Evolutionary conservation across 2,113 vertebrate genomes (phyloP).

Genomic region (Oreotrochilus melanogaster): DNA sequence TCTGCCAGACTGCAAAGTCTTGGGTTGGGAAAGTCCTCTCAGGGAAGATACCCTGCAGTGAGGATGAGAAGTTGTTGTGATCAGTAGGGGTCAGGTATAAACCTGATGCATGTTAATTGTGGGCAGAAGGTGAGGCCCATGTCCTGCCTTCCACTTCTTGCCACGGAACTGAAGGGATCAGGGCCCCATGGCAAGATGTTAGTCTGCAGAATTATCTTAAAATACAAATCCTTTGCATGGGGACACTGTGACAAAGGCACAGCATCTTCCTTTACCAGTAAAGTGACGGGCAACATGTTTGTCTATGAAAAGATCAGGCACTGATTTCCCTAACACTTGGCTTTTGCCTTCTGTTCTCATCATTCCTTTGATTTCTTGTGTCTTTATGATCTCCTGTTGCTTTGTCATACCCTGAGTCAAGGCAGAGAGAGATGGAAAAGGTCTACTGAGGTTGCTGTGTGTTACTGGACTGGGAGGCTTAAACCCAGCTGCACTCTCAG

Average conservation of each 20-base stretch:
- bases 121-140: background rate
- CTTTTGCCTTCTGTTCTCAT: background rate
- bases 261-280: background rate
- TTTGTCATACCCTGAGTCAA: background rate
- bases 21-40: background rate
- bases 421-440: background rate
- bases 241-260: background rate
- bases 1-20: background rate
- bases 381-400: background rate
- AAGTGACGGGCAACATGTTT: background rate
- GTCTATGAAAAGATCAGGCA: background rate
- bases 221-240: background rate
- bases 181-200: background rate
- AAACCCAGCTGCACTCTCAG: background rate
- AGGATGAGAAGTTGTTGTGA: background rate
- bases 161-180: background rate
- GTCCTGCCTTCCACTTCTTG: background rate
- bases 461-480: background rate
- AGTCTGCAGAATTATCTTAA: background rate
- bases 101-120: rapidly evolving
- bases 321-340: background rate
- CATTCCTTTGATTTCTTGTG: background rate
- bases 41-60: background rate
- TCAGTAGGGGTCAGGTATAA: background rate
- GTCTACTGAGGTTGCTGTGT: background rate